Conservation (phyloP, 2,113 vertebrate species). For the Bucco capensis region DNA sequence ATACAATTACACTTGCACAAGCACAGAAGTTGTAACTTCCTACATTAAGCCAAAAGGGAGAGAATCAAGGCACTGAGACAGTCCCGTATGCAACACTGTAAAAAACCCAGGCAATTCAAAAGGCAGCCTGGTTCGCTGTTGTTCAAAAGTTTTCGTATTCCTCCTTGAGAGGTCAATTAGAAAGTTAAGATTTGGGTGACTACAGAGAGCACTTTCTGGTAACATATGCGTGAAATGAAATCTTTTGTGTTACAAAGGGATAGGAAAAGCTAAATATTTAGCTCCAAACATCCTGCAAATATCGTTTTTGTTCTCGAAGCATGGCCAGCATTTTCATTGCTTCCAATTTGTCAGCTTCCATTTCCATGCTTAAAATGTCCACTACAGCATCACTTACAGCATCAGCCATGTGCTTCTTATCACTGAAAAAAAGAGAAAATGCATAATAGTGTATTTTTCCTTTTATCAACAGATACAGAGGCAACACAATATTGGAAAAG, state of each 20-base stretch:
- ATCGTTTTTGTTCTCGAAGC: slow-evolving; percentile 85
- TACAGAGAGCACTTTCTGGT: background rate
- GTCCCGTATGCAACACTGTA: background rate
- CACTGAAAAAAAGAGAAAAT: slow-evolving; percentile 68
- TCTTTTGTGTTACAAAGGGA: background rate
- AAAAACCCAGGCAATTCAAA: background rate
- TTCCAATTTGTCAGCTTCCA: slow-evolving; percentile 80
- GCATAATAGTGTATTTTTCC: background rate
- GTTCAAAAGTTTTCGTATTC: background rate
- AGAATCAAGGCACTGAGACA: background rate
- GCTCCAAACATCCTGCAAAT: slow-evolving; percentile 93
- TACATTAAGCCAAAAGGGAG: background rate
- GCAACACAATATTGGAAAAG: background rate
- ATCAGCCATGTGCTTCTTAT: slow-evolving; percentile 95
- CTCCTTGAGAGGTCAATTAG: background rate
- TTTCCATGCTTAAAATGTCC: slow-evolving; percentile 80
- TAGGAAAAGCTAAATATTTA: slow-evolving; percentile 54
- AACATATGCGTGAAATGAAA: background rate
- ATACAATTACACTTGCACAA: background rate
- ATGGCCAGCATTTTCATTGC: slow-evolving; percentile 84
- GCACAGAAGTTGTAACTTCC: background rate
- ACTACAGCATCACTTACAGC: slow-evolving; percentile 83
- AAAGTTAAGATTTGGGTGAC: background rate
- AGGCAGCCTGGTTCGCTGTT: background rate
- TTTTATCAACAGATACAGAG: background rate